Evolutionary conservation across 2,113 vertebrate genomes (phyloP).

Genomic region (Urocynchramus pylzowi): DNA sequence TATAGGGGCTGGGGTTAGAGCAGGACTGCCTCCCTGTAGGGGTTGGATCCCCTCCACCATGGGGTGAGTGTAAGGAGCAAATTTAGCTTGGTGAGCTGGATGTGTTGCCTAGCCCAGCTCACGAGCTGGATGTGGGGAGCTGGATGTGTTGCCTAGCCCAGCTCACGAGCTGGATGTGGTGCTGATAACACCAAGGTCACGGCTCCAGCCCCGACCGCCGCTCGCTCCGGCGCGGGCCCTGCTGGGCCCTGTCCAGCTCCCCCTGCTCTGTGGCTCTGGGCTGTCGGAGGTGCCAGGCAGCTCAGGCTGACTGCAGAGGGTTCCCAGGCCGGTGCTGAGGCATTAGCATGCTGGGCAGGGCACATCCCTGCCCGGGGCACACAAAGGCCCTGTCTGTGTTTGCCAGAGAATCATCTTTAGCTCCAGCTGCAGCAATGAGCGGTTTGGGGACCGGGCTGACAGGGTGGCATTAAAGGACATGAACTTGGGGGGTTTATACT

Average conservation of each 20-base stretch:
- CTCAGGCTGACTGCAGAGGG: neutral
- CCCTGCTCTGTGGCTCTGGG: neutral
- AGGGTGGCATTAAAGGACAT: neutral
- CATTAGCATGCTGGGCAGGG: neutral
- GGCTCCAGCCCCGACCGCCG: neutral
- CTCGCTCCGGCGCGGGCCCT: neutral
- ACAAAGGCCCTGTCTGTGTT: neutral
- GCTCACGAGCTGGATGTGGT: neutral
- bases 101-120: too few relatives aligned
- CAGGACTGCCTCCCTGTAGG: too few relatives aligned
- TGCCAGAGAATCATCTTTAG: neutral
- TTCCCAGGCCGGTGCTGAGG: neutral
- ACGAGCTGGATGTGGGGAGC: too few relatives aligned
- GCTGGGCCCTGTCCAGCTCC: neutral
- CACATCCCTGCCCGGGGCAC: neutral
- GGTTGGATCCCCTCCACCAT: fast-evolving
- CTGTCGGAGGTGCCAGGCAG: neutral
- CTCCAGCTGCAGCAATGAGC: neutral
- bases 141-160: neutral
- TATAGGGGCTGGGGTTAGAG: fast-evolving
- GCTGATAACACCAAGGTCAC: neutral
- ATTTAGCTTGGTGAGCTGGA: neutral
- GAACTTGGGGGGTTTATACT: fast-evolving
- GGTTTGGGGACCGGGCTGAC: fast-evolving
- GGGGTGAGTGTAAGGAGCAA: neutral